These are phyloP conservation scores for Xenops minutus DNA, from an alignment of 2,797 vertebrate genomes.

Conservation along the genomic window DNA sequence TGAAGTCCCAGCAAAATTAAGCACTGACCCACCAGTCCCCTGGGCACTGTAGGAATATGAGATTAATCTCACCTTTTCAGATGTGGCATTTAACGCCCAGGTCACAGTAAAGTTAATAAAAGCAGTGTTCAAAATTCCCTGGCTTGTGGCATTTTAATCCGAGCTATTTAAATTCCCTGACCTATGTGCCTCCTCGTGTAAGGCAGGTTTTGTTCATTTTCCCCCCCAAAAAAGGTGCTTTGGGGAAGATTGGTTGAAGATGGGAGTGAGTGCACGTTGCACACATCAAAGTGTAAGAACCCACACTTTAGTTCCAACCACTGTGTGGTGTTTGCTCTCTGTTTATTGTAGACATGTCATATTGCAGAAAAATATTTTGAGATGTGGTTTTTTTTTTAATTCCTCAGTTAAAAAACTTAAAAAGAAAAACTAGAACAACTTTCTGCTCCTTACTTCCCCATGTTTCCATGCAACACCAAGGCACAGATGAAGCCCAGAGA, in stretches of 20 bases:
- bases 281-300: fast-evolving
- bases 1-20: neutral
- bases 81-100: neutral
- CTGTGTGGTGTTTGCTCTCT: neutral
- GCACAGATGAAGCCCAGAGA: neutral
- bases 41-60: neutral
- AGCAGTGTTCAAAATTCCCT: neutral
- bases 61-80: neutral
- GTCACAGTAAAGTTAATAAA: constrained; percentile 22
- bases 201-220: neutral
- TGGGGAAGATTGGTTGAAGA: neutral
- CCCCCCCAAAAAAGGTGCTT: neutral
- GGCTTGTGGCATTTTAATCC: neutral
- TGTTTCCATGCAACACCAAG: neutral
- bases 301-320: neutral
- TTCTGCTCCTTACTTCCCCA: neutral
- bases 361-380: neutral
- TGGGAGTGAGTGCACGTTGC: neutral
- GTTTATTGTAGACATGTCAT: neutral
- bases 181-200: neutral
- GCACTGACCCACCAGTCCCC: neutral
- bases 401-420: neutral
- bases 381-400: neutral
- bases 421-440: neutral
- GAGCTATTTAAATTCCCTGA: neutral